These are phyloP conservation scores for Siphlonurus alternatus DNA, from an alignment of 2,888 invertebrate species.

Conservation along the genomic window DNA sequence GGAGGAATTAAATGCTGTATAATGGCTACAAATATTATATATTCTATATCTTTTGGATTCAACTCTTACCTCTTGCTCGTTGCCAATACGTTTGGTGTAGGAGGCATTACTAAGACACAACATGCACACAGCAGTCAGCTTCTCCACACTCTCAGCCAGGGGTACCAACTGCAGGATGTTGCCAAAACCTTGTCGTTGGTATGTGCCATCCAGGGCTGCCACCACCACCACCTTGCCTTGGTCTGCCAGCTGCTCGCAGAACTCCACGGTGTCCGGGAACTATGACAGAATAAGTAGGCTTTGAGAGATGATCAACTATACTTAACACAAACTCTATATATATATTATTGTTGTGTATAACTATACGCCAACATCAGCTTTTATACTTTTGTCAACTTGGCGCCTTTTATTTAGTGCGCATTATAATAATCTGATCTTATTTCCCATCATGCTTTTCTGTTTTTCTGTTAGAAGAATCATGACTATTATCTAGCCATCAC, in stretches of 20 bases:
- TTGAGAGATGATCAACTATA: background rate
- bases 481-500: too few species aligned
- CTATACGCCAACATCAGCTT: too few species aligned
- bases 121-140: slow-evolving; percentile 36
- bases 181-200: slow-evolving; percentile 27
- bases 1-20: slow-evolving; percentile 1
- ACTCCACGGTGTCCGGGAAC: slow-evolving; percentile 33
- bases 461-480: too few species aligned
- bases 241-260: slow-evolving; percentile 34
- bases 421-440: too few species aligned
- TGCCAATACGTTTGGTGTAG: slow-evolving; percentile 31
- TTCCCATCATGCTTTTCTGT: too few species aligned
- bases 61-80: slow-evolving; percentile 26
- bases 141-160: slow-evolving; percentile 32
- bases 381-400: too few species aligned
- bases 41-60: background rate
- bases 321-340: background rate
- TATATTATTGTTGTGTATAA: too few species aligned
- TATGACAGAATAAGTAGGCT: slow-evolving; percentile 15
- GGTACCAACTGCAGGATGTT: slow-evolving; percentile 33
- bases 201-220: slow-evolving; percentile 39
- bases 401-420: too few species aligned
- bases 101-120: slow-evolving; percentile 31
- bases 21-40: background rate
- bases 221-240: slow-evolving; percentile 37